phyloP scores from a whole-genome alignment of 2,113 vertebrate species.

The Arvicanthis niloticus region DNA sequence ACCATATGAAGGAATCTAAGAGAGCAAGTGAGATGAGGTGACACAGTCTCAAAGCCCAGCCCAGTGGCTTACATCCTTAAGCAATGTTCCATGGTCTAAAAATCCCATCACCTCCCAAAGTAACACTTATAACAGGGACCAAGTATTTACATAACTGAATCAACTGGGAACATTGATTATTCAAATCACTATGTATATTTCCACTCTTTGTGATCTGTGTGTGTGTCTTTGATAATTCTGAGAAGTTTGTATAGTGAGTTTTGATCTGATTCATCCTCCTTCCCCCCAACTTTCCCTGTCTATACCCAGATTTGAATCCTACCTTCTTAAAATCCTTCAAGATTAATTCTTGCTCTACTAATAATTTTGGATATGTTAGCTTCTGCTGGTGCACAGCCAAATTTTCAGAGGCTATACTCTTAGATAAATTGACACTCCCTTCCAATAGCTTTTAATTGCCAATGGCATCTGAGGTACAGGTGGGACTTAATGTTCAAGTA shows the following conservation, averaged over 20 bases:
- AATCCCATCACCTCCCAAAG: neutral
- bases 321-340: neutral
- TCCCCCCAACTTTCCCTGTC: neutral
- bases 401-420: neutral
- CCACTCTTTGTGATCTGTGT: neutral
- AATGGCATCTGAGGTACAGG: neutral
- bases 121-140: neutral
- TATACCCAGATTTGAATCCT: neutral
- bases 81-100: neutral
- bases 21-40: neutral
- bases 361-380: neutral
- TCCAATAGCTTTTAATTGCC: neutral
- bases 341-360: neutral
- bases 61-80: no score
- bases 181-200: neutral
- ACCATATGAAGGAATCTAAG: neutral
- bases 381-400: neutral
- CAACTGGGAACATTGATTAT: neutral
- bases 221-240: neutral
- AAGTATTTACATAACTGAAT: neutral
- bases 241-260: neutral
- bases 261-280: neutral
- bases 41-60: neutral
- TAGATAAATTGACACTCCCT: neutral
- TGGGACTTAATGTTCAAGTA: neutral